A percentile compares a stretch with the other conserved stretches of the same genome.
Evolutionary conservation across 1,140 invertebrate species (phyloP).

Genomic region (Zaprionus ghesquierei): DNA sequence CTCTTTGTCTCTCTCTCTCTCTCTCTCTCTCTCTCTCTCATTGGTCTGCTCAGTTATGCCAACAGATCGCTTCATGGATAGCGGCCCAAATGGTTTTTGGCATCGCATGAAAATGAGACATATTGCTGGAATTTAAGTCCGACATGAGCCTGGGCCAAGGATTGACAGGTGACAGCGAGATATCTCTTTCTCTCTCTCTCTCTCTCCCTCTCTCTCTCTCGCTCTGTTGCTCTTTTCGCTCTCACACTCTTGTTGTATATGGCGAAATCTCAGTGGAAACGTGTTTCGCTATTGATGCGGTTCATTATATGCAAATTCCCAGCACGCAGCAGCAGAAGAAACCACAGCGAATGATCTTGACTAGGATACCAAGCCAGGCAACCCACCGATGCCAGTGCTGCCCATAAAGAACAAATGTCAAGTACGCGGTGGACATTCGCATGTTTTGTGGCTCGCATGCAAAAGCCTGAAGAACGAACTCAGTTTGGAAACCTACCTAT

Average conservation of each 20-base stretch:
- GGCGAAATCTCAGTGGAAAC: conserved; percentile 65
- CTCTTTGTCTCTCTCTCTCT: background rate
- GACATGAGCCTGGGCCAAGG: conserved; percentile 24
- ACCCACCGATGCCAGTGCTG: conserved; percentile 55
- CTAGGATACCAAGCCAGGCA: background rate
- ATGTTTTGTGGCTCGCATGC: conserved; percentile 21
- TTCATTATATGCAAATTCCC: conserved; percentile 82
- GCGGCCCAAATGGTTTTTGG: conserved; percentile 37
- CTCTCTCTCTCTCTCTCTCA: background rate
- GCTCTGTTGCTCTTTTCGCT: background rate
- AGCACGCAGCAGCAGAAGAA: conserved; percentile 49
- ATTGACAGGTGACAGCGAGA: conserved; percentile 75
- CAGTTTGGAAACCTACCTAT: too few relatives aligned
- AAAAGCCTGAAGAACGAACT: too few relatives aligned
- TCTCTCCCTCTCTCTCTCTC: conserved; percentile 12
- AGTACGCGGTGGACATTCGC: conserved; percentile 35
- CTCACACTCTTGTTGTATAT: conserved; percentile 32
- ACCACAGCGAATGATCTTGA: conserved; percentile 35
- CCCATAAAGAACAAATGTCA: conserved; percentile 79
- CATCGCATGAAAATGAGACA: conserved; percentile 72
- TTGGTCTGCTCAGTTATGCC: conserved; percentile 45
- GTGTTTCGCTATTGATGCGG: conserved; percentile 80
- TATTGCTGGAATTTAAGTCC: conserved; percentile 71
- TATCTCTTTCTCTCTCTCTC: conserved; percentile 9
- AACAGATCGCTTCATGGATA: conserved; percentile 29